Base-by-base conservation (phyloP, 2,113 vertebrate genomes). In the Stictonetta naevosa region DNA sequence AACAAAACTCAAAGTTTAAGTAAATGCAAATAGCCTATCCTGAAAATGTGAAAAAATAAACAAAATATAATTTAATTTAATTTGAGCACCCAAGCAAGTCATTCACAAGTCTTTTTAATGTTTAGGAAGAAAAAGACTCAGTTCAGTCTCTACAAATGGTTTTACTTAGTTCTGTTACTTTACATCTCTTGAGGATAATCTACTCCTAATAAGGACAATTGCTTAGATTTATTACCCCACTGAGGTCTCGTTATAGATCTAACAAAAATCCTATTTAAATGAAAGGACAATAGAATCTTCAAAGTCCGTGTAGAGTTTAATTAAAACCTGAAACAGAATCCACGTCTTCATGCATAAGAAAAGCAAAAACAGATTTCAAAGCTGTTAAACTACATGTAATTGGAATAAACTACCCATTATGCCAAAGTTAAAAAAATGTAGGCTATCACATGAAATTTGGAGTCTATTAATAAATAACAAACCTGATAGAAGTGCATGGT, bases 211-310 rank as follows among this genome's bases (percentile, higher is more conserved):
- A 98, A 98, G 97, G 97, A 97, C 98, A 97, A 96, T 97, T 97
- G 96, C 96, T 97, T 92, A 97, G 98, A 98, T 98, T 98, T 98
- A 98, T 98, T 93, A 97, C 93, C 95, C 98, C 97, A 97, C 87
- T 50, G 98, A 97, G 98, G 97, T 97, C 98, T 98, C 97, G 97
- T 98, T 98, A 98, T 98, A 98, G 97, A 98, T 96, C 95, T 97
- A 97, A 97, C 94, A 97, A 96, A 97, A 97, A 83, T 90, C 96
- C 95, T 94, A 97, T 97, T 98, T 97, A 97, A 98, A 98, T 97
- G 92, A 97, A 97, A 97, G 95, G 95, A 98, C 97, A 98, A 98
- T 96, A 92, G 95, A 86, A 97, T 94, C 93, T 97, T 97, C 97
- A 96, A 98, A 97, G 90, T 95, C 92, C 48, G 38, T 92, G 80